Percentiles rank a stretch among this genome's conserved stretches.
phyloP scores from a whole-genome alignment of 2,888 invertebrate species.

The Eupeodes luniger region DNA sequence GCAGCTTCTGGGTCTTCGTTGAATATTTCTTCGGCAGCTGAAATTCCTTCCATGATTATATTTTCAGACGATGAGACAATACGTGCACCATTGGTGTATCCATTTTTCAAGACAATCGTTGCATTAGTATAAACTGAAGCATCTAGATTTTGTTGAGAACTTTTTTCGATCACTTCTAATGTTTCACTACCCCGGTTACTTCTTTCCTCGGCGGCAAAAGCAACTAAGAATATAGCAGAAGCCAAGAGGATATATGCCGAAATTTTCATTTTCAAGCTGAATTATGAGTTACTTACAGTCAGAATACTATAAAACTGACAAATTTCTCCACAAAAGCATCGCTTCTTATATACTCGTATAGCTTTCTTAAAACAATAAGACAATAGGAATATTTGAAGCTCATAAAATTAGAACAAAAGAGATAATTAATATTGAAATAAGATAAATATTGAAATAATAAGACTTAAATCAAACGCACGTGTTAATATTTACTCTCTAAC shows the following conservation, averaged over 20 bases:
- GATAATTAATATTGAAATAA: no score
- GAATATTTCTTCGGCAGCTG: neutral
- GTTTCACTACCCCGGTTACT: no score
- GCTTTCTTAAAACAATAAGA: no score
- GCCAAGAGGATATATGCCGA: neutral
- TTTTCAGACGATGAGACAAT: neutral
- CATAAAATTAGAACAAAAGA: no score
- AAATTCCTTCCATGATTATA: neutral
- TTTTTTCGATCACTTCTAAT: neutral
- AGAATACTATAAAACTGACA: no score
- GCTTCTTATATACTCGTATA: no score
- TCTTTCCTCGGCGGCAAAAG: neutral
- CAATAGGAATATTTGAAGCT: no score
- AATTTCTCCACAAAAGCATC: no score
- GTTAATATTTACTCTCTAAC: no score
- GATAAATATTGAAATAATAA: no score
- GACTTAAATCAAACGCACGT: no score
- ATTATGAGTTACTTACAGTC: no score
- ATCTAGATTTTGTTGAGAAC: neutral
- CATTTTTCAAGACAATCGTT: neutral
- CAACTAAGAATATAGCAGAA: neutral
- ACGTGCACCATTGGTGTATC: neutral
- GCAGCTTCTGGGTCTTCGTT: neutral
- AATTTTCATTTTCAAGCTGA: neutral
- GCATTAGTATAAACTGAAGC: neutral